Base-by-base conservation (phyloP, 2,888 invertebrate genomes). In the Cloeon dipterum region DNA sequence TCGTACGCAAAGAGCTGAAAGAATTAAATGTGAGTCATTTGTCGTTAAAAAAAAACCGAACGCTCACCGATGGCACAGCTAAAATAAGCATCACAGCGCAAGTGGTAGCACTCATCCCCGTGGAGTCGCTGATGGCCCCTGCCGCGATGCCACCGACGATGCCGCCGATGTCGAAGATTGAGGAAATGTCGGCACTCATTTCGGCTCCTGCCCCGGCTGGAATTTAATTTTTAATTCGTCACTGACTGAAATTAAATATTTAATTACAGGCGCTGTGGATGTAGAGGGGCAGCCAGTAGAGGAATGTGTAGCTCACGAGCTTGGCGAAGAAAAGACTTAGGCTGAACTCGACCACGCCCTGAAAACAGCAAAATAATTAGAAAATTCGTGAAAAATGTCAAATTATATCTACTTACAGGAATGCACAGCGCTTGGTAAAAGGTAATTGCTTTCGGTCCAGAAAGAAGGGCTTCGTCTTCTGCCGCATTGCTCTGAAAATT, bases 261-360 rank as follows among this genome's bases (percentile, higher is more conserved):
- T 46, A 69, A 79, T 76, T 55, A 88, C 88, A 77, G 32, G 81
- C 75, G 34, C 68, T 65, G 42, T 74, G 71, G 40, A 96, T 86
- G 50, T 91, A 94, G 4, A 75, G 57, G 17, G 94, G 94, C 50
- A 96, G 63, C 94, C 94, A 96, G 54, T 83, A 94, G 35, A 94
- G 68, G 61, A 94, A 94, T 40, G 93, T 94, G 53, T 96, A 94
- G 55, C 86, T 86, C 49, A 94, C 93, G 26, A 94, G 67, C 58
- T 96, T 96, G 11, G 91, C 83, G 58, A 94, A 94, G 59, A 94
- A 94, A 26, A 94, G 65, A 32, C 85, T 85, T 32, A 93, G 54
- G 0, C 93, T 85, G 60, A 81, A 96, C 60, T 93, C 91, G 3
- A 88, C 46, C 2, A 96, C 94, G 20, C 93, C 93, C 66, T 65